These are phyloP conservation scores for Archocentrus centrarchus DNA, from an alignment of 2,113 vertebrate species.

Conservation along the genomic window DNA sequence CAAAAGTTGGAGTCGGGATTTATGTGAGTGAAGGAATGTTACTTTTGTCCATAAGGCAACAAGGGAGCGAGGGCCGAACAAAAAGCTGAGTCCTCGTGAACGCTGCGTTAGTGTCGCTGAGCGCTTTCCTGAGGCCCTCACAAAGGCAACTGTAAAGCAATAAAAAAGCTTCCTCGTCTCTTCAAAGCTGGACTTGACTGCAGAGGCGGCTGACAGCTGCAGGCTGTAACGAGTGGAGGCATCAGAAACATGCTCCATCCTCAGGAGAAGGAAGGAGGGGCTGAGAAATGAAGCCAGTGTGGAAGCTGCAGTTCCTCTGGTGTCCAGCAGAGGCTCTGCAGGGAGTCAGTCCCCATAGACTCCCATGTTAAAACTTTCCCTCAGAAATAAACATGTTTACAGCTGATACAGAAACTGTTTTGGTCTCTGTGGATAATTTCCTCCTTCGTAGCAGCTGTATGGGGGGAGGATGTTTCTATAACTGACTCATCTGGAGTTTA, in stretches of 20 bases:
- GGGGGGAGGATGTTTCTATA: too few relatives aligned
- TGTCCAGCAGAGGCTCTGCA: too few relatives aligned
- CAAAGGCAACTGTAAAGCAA: conserved; percentile 69
- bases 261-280: neutral
- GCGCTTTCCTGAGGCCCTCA: conserved; percentile 58
- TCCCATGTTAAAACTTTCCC: too few relatives aligned
- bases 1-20: conserved; percentile 20
- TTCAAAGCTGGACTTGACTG: neutral
- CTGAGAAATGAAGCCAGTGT: too few relatives aligned
- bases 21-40: conserved; percentile 54
- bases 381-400: too few relatives aligned
- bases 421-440: too few relatives aligned
- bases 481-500: too few relatives aligned
- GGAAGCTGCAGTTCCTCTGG: too few relatives aligned
- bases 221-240: neutral
- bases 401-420: too few relatives aligned
- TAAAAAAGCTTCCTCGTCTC: conserved; percentile 62
- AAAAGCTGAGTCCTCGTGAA: conserved; percentile 47
- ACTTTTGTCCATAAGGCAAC: conserved; percentile 50
- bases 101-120: conserved; percentile 58
- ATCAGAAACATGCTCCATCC: neutral
- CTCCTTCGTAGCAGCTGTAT: too few relatives aligned
- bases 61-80: conserved; percentile 29
- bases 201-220: neutral
- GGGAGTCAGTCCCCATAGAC: too few relatives aligned